Evolutionary conservation across 2,888 invertebrate genomes (phyloP), one percentile per base, ranked within the genome.

Genomic region (Hypomecis atomaria): DNA sequence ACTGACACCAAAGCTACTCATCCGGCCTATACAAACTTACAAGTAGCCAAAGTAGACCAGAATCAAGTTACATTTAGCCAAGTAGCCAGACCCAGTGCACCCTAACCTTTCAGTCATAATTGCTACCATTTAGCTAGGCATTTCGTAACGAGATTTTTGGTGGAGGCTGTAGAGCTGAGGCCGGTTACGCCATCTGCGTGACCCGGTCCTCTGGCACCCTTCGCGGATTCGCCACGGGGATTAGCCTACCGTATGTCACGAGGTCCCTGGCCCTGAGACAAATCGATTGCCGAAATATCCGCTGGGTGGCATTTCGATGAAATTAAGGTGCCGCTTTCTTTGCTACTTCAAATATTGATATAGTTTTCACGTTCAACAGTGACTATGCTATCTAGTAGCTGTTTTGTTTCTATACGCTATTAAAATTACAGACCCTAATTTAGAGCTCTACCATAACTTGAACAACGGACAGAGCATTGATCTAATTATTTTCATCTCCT

Each of bases 171-270:
- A 23, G 23, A 23, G 71, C 69, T 70, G 78, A 79, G 79, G 81
- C 68, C 79, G 68, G 55, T 82, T 82, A 72, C 75, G 67, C 53
- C 74, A 79, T 49, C 43, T 66, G 76, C 83, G 84, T 85, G 85
- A 83, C 81, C 77, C 65, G 71, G 59, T 67, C 62, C 69, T 59
- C 59, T 62, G 72, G 63, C 79, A 82, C 82, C 85, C 84, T 85
- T 81, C 79, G 74, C 70, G 61, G 78, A 85, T 86, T 86, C 77
- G 85, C 63, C 65, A 75, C 78, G 81, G 80, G 78, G 81, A 81
- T 84, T 83, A 82, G 72, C 69, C 69, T 44, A 66, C 64, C 72
- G 71, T 76, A 71, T 74, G 72, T 76, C 75, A 72, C 69, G 72
- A 73, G 66, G 64, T 63, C 47, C 59, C 44, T 52, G 70, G 72